Evolutionary conservation across 2,113 vertebrate species (phyloP).

Genomic region (Pandion haliaetus): DNA sequence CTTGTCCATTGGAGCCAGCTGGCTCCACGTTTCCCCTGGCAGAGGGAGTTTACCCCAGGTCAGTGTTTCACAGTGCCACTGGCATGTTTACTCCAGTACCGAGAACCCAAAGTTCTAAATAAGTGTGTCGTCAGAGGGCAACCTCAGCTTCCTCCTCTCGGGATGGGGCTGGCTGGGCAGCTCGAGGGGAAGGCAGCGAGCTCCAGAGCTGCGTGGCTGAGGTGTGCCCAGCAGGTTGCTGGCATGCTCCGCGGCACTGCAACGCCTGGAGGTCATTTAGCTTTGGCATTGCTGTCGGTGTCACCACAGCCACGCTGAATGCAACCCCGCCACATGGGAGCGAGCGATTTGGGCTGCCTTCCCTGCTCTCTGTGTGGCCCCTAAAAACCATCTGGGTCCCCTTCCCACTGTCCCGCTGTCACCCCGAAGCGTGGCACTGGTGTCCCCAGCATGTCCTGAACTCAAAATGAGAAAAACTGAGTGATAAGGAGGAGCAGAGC

Average conservation of each 20-base stretch:
- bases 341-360: not conserved
- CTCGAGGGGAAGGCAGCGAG: not conserved
- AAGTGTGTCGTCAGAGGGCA: not conserved
- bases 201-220: rapidly evolving
- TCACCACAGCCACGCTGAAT: not conserved
- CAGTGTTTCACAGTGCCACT: not conserved
- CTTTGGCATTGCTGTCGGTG: rapidly evolving
- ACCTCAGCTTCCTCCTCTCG: not conserved
- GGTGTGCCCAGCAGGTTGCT: rapidly evolving
- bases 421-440: rapidly evolving
- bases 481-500: rapidly evolving
- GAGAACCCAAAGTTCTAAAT: not conserved
- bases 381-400: not conserved
- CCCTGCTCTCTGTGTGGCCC: rapidly evolving
- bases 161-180: rapidly evolving
- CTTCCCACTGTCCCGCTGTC: not conserved
- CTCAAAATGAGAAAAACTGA: not conserved
- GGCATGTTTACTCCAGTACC: rapidly evolving
- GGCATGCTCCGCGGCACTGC: rapidly evolving
- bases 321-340: rapidly evolving
- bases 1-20: rapidly evolving
- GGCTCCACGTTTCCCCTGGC: not conserved
- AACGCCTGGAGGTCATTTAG: rapidly evolving
- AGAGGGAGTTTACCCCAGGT: not conserved
- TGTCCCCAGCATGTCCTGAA: not conserved